Evolutionary conservation across 2,113 vertebrate species (phyloP).

Genomic region (Psettodes erumei): DNA sequence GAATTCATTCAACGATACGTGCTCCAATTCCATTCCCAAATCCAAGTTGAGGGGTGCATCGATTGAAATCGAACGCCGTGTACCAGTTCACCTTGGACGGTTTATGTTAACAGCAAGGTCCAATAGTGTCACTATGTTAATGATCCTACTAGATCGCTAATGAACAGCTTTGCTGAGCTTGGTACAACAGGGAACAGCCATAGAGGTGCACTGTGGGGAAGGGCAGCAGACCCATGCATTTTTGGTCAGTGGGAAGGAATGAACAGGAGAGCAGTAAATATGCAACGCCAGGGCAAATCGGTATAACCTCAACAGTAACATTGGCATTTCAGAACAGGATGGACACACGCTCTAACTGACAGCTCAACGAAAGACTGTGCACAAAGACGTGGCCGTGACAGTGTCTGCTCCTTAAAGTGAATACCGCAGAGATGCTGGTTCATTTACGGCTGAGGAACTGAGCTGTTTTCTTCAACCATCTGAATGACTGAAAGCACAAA

Average conservation of each 20-base stretch:
- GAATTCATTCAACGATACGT: slow-evolving; percentile 70
- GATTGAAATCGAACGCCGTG: slow-evolving; percentile 78
- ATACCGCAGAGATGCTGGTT: background rate
- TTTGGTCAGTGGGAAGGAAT: slow-evolving; percentile 2
- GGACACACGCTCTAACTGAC: too few species aligned
- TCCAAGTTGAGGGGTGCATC: slow-evolving; percentile 75
- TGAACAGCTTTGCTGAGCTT: slow-evolving; percentile 74
- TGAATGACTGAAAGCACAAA: slow-evolving; percentile 21
- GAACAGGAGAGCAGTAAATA: background rate
- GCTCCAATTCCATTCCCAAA: slow-evolving; percentile 69
- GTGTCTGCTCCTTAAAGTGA: slow-evolving; percentile 7
- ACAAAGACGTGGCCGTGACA: background rate
- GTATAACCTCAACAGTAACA: background rate
- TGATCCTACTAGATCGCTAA: slow-evolving; percentile 71
- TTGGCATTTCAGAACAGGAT: background rate
- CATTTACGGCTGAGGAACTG: background rate
- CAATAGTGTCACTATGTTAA: slow-evolving; percentile 76
- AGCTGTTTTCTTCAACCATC: slow-evolving; percentile 15
- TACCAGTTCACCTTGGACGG: slow-evolving; percentile 73
- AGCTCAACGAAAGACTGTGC: background rate
- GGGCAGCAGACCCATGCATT: background rate
- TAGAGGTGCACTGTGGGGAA: slow-evolving; percentile 19
- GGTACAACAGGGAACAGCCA: slow-evolving; percentile 39
- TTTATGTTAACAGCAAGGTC: slow-evolving; percentile 65
- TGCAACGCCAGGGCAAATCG: background rate